Evolutionary conservation across 37 sponge, comb jelly and placozoan species (phyloP).

Genomic region (Mnemiopsis leidyi): DNA sequence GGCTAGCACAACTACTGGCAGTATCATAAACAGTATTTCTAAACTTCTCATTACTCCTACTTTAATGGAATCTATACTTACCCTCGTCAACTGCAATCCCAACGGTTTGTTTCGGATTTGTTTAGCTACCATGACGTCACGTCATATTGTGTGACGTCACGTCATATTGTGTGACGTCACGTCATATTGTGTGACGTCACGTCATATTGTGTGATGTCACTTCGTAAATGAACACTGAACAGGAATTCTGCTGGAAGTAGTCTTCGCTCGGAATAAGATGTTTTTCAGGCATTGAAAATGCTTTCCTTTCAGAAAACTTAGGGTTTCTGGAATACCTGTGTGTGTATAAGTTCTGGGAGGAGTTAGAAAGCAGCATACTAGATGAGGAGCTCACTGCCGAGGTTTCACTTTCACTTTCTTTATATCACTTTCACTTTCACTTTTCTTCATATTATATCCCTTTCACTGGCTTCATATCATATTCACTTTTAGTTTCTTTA

Average conservation of each 20-base stretch:
- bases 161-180: too few species aligned
- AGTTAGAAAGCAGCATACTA: background rate
- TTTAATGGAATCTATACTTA: background rate
- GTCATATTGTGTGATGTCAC: too few species aligned
- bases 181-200: too few species aligned
- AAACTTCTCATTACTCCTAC: background rate
- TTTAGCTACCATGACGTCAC: too few species aligned
- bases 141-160: too few species aligned
- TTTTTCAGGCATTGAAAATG: background rate
- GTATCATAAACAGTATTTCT: background rate
- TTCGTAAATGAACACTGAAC: too few species aligned
- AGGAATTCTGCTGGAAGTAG: too few species aligned
- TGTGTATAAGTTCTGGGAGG: slow-evolving; percentile 39
- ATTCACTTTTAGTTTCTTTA: background rate
- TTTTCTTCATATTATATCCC: background rate
- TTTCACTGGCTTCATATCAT: background rate
- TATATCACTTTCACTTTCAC: background rate
- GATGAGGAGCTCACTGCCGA: background rate
- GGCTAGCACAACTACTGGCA: background rate
- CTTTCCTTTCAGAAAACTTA: background rate
- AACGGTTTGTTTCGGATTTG: background rate
- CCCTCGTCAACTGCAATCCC: background rate
- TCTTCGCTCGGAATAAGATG: background rate
- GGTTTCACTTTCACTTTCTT: background rate
- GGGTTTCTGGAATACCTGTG: background rate